phyloP scores from a whole-genome alignment of 2,888 invertebrate genomes.

The Xanthorhoe spadicearia region DNA sequence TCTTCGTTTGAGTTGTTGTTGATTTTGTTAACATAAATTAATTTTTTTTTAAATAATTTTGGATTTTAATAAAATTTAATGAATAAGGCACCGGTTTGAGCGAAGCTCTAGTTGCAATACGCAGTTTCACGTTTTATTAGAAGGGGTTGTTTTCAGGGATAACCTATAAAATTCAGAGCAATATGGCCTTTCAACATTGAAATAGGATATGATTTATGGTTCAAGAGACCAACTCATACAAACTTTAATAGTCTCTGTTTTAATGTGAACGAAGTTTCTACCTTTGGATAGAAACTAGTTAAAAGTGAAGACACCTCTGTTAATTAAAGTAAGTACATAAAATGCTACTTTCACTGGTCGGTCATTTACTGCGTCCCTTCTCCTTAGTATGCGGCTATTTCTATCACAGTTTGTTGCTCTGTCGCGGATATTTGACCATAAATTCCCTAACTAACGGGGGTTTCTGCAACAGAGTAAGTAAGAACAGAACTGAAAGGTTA shows the following conservation, averaged over 20 bases:
- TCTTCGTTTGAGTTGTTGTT: too few species aligned
- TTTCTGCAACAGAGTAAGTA: not conserved
- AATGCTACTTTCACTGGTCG: not conserved
- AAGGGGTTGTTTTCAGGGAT: too few species aligned
- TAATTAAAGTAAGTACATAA: not conserved
- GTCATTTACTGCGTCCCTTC: slow-evolving; percentile 3
- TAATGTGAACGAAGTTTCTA: not conserved
- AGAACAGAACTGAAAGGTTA: not conserved
- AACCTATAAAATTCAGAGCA: not conserved
- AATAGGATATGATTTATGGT: not conserved
- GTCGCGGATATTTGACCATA: slow-evolving; percentile 19
- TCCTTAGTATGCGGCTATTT: slow-evolving; percentile 14
- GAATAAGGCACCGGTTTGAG: too few species aligned
- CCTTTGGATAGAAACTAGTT: not conserved
- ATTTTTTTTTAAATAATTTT: too few species aligned
- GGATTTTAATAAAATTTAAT: too few species aligned
- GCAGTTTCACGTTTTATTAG: too few species aligned
- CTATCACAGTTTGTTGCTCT: slow-evolving; percentile 9
- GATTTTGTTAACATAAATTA: too few species aligned
- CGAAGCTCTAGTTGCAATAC: too few species aligned
- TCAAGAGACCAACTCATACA: not conserved
- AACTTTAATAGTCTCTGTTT: not conserved
- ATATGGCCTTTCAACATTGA: not conserved
- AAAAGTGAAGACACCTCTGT: not conserved
- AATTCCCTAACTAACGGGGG: slow-evolving; percentile 31